Percentiles rank a stretch among this genome's conserved stretches.
These are phyloP conservation scores for Pseudachorutes palmiensis DNA, from an alignment of 1,140 invertebrate species.

Conservation along the genomic window DNA sequence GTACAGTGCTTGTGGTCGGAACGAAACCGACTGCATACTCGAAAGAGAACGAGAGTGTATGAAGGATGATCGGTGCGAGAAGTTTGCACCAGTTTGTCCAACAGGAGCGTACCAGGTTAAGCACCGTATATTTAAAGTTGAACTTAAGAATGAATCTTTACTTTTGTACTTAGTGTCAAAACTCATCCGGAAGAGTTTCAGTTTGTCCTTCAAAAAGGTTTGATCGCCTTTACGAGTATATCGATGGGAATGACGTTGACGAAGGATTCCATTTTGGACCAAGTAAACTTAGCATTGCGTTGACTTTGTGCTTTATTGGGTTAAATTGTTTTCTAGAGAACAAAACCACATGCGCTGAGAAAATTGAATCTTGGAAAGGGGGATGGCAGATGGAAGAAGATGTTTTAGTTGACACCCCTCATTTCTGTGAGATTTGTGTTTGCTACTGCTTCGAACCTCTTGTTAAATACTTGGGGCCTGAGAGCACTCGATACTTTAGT, in stretches of 20 bases:
- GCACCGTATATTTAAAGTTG: neutral
- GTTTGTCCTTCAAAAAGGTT: conserved; percentile 17
- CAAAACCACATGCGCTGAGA: neutral
- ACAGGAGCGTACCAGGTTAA: conserved; percentile 17
- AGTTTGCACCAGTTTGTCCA: conserved; percentile 19
- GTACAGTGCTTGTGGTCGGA: conserved; percentile 1
- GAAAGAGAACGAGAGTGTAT: conserved; percentile 19
- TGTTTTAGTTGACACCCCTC: conserved; percentile 16
- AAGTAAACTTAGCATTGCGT: conserved; percentile 10
- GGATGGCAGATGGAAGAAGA: conserved; percentile 20
- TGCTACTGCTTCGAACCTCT: conserved; percentile 26
- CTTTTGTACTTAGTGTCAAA: conserved; percentile 16
- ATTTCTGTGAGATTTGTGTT: conserved; percentile 24
- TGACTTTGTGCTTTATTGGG: neutral
- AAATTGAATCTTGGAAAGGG: neutral
- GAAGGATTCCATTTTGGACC: conserved; percentile 15
- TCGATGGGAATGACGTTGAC: conserved; percentile 10
- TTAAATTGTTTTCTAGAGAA: neutral
- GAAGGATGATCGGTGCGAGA: neutral
- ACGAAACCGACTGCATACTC: conserved; percentile 15
- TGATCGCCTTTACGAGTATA: conserved; percentile 21
- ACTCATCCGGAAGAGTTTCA: conserved; percentile 8
- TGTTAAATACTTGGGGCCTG: neutral
- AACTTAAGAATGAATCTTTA: neutral
- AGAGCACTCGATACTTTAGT: neutral